A percentile compares a stretch with the other conserved stretches of the same genome.
Evolutionary conservation across 1,140 invertebrate species (phyloP).

Genomic region (Coenobita brevimanus): DNA sequence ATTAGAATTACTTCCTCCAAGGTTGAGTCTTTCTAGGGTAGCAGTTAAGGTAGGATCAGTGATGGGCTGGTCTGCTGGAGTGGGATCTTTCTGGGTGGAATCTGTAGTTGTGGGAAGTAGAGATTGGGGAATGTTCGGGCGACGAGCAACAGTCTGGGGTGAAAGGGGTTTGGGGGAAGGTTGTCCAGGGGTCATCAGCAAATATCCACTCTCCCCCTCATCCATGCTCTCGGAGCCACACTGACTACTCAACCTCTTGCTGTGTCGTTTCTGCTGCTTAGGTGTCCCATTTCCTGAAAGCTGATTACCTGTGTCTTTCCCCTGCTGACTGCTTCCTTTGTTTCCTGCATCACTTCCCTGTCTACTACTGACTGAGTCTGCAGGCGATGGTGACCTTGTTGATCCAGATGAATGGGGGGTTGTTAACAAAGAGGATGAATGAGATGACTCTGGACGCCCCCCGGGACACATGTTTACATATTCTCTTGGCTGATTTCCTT

Average conservation of each 20-base stretch:
- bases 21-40: constrained; percentile 52
- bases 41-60: constrained; percentile 42
- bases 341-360: neutral
- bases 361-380: neutral
- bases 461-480: constrained; percentile 63
- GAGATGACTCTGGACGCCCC: constrained; percentile 18
- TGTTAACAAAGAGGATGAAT: neutral
- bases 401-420: constrained; percentile 12
- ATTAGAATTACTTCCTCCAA: constrained; percentile 29
- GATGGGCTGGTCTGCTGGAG: no score
- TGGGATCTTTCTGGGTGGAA: no score
- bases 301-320: neutral
- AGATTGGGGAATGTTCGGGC: constrained; percentile 55
- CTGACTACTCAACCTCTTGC: constrained; percentile 27
- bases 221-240: neutral
- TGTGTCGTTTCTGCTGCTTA: constrained; percentile 34
- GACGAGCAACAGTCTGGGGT: constrained; percentile 43
- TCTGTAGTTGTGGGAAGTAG: no score
- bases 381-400: constrained; percentile 3
- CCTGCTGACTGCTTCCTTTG: no score
- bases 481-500: constrained; percentile 30
- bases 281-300: constrained; percentile 7
- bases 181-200: constrained; percentile 55
- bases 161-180: constrained; percentile 43
- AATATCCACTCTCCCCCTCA: constrained; percentile 49